Base-by-base conservation (phyloP, 2,888 invertebrate species). In the Thymelicus acteon region DNA sequence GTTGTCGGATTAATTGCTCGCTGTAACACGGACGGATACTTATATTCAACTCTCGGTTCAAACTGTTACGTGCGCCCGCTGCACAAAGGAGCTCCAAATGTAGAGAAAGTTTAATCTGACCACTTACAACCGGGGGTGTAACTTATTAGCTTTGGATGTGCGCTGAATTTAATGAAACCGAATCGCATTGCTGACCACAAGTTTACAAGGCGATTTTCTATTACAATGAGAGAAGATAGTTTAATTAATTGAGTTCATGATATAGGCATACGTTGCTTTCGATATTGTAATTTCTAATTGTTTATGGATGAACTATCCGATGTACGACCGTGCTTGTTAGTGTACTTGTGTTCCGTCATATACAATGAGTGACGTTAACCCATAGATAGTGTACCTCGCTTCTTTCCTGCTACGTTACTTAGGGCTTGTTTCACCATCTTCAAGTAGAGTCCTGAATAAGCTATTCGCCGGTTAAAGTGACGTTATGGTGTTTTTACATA, bases 1-100 rank as follows among this genome's bases (percentile, higher is more conserved):
- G 82, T 83, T 82, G 79, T 77, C 80, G 75, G 78, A 83, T 86
- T 87, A 87, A 90, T 88, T 87, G 79, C 77, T 78, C 72, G 76
- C 77, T 75, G 76, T 75, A 72, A 73, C 75, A 73, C 73, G 72
- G 67, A 57, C 44, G 67, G 61, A 75, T 75, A 75, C 75, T 77
- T 76, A 75, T 67, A 67, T 62, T 71, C 65, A 31, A 54, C 71
- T 71, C 71, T 71, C 71, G 54, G 65, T 68, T 72, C 40, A 72
- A 72, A 74, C 72, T 73, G 67, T 72, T 70, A 67, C 64, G 68
- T 67, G 60, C 66, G 63, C 60, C 72, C 61, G 60, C 52, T 60
- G 64, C 64, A 65, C 60, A 70, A 70, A 70, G 60, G 69, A 63
- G 63, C 63, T 63, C 63, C 65, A 44, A 66, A 65, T 58, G 65